phyloP scores from a whole-genome alignment of 2,888 invertebrate species.

The Caenorhabditis wallacei region DNA sequence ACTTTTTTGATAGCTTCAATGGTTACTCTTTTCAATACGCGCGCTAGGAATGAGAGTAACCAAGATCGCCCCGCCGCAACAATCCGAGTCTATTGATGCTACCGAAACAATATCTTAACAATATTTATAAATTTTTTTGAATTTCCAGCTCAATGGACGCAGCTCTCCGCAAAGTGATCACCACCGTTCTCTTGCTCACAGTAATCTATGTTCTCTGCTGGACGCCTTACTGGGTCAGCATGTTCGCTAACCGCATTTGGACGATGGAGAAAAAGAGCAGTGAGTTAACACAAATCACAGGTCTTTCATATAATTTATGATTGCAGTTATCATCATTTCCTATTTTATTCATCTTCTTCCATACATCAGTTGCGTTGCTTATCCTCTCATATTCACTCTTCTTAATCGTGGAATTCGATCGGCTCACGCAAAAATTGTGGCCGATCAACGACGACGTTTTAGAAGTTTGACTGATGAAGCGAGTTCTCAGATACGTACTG shows the following conservation, averaged over 20 bases:
- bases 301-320: background rate
- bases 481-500: constrained; percentile 66
- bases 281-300: constrained; percentile 39
- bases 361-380: constrained; percentile 81
- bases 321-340: constrained; percentile 81
- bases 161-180: constrained; percentile 81
- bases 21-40: no score
- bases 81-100: no score
- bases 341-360: constrained; percentile 82
- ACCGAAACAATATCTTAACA: no score
- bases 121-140: no score
- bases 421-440: constrained; percentile 75
- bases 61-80: no score
- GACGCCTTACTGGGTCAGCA: constrained; percentile 79
- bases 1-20: no score
- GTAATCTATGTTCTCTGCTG: constrained; percentile 82
- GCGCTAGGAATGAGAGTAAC: no score
- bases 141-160: constrained; percentile 78
- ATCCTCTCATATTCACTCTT: constrained; percentile 82
- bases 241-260: constrained; percentile 77
- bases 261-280: constrained; percentile 71
- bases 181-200: constrained; percentile 81
- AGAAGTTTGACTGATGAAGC: constrained; percentile 76
- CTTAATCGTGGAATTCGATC: constrained; percentile 73
- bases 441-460: constrained; percentile 70